Conservation (phyloP, 2,113 vertebrate species). For the Urocynchramus pylzowi region DNA sequence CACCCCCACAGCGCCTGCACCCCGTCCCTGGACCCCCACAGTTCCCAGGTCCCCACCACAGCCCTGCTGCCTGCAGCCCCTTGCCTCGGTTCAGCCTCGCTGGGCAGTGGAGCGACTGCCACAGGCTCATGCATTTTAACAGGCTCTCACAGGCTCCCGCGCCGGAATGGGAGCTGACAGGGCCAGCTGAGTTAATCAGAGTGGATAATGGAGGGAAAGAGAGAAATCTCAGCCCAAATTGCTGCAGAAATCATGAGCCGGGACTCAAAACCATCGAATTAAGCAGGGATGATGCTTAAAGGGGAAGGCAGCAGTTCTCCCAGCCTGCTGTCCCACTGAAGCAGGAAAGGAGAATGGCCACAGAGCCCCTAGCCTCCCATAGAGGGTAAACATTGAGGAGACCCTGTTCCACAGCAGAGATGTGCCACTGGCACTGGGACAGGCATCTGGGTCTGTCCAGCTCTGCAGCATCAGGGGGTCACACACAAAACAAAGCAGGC, state of each 20-base stretch:
- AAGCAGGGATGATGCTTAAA: conserved; percentile 48
- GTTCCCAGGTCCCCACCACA: accelerated
- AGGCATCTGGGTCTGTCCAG: accelerated
- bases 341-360: background rate
- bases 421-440: background rate
- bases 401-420: accelerated
- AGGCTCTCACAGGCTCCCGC: conserved; percentile 12
- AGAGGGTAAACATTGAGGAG: background rate
- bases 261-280: conserved; percentile 62
- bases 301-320: background rate
- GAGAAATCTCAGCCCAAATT: conserved; percentile 72
- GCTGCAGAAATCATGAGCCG: conserved; percentile 65
- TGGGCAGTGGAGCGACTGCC: background rate
- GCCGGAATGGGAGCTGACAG: conserved; percentile 68
- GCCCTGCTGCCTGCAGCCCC: background rate
- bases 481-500: background rate
- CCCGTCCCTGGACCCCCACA: accelerated
- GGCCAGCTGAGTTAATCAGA: conserved; percentile 77
- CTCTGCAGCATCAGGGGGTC: accelerated
- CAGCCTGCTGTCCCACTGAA: accelerated
- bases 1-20: background rate
- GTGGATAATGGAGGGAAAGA: conserved; percentile 75
- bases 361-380: background rate
- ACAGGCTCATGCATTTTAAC: conserved; percentile 70
- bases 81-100: background rate